Evolutionary conservation across 2,888 invertebrate species (phyloP).

Genomic region (Tribolium freemani): DNA sequence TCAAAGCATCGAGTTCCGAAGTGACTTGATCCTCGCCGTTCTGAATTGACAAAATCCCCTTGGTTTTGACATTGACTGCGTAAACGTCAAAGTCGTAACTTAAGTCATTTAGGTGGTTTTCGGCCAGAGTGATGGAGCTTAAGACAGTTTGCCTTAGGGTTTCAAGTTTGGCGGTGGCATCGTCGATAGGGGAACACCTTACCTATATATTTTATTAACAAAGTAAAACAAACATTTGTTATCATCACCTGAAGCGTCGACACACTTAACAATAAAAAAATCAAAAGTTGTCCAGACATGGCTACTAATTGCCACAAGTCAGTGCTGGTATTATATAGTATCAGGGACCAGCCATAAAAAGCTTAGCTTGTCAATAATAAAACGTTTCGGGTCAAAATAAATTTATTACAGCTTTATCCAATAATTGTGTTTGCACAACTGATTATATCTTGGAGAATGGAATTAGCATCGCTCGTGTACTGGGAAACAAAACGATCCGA

Average conservation of each 20-base stretch:
- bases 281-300: background rate
- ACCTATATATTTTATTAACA: background rate
- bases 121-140: background rate
- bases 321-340: too few relatives aligned
- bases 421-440: constrained; percentile 9
- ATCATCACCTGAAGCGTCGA: background rate
- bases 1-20: background rate
- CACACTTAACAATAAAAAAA: background rate
- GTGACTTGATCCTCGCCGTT: background rate
- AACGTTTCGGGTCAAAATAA: background rate
- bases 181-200: background rate
- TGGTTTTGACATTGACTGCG: background rate
- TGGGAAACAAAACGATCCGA: background rate
- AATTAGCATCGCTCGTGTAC: constrained; percentile 4
- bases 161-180: background rate
- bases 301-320: background rate
- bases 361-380: too few relatives aligned
- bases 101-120: background rate
- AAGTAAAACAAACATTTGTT: background rate
- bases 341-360: too few relatives aligned
- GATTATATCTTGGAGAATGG: constrained; percentile 1
- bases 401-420: background rate
- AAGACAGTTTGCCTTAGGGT: background rate
- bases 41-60: background rate
- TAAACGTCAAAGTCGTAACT: background rate